Conservation (phyloP, 2,888 invertebrate species). For the Phaedon cochleariae region DNA sequence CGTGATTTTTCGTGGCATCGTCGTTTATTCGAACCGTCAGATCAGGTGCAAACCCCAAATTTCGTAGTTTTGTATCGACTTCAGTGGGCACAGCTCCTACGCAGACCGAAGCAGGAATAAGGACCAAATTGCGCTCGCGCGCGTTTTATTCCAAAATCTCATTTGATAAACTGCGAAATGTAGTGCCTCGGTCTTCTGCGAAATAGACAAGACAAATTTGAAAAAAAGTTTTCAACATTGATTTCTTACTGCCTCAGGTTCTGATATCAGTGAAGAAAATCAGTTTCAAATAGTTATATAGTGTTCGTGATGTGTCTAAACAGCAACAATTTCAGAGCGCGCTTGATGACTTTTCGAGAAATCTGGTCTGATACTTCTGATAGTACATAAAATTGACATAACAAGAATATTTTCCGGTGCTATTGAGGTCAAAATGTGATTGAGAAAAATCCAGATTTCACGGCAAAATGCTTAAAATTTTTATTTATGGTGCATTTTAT, state of each 20-base stretch:
- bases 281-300: too few species aligned
- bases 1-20: too few species aligned
- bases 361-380: background rate
- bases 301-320: background rate
- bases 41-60: slow-evolving; percentile 15
- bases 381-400: background rate
- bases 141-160: slow-evolving; percentile 47
- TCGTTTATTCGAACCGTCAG: too few species aligned
- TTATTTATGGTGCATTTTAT: background rate
- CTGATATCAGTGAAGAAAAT: background rate
- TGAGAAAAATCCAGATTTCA: background rate
- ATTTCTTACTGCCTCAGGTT: background rate
- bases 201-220: background rate
- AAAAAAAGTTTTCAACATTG: background rate
- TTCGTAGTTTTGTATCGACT: slow-evolving; percentile 46
- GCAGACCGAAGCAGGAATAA: slow-evolving; percentile 24
- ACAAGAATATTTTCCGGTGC: background rate
- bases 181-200: slow-evolving; percentile 34
- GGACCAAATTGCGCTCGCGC: slow-evolving; percentile 42
- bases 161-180: slow-evolving; percentile 49
- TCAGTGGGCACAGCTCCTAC: slow-evolving; percentile 51
- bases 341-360: background rate
- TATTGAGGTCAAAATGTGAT: background rate
- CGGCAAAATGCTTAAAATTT: background rate
- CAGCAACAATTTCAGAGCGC: background rate